Base-by-base conservation (phyloP, 1,140 invertebrate genomes). In the Bicyclus anynana region DNA sequence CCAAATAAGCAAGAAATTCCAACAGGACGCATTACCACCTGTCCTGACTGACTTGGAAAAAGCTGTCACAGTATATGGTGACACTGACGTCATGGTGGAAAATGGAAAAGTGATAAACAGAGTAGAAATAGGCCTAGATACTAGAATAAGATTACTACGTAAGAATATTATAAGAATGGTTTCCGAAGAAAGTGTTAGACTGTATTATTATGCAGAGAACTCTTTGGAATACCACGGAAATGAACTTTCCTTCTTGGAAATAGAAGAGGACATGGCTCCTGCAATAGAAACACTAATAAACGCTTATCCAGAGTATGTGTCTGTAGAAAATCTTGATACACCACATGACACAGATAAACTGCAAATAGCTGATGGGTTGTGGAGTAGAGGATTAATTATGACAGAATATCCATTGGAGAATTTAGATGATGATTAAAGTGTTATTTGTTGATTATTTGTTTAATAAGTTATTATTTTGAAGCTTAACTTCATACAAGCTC, bases 21-120 rank as follows among this genome's bases (percentile, higher is more conserved):
- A 98, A 62, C 94, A 96, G 68, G 95, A 96, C 83, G 94, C 94
- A n/a, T 77, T 99, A 44, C 97, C 97, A 1, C 97, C 97, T 0
- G 89, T 93, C 29, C 76, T 98, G 0, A 90, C 87, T 35, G 77
- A 91, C 62, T 82, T 89, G 40, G 96, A 97, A 80, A 91, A 89
- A 59, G 62, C 78, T 1, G 91, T 93, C 59, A 95, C 94, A 7
- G 91, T 94, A 0, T 91, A 92, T 75, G 91, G 92, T 17, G 93
- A 93, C 58, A 93, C 93, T 4, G 93, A 93, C 77, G 80, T 78
- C n/a, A 93, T 95, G 89, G 90, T 90, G 68, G 84, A 91, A 40
- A 79, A 92, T 67, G 93, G 93, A 2, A 69, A 89, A 49, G 91
- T 95, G 14, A 81, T 80, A 5, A 92, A 93, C 59, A 80, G 90